A percentile compares a stretch with the other conserved stretches of the same genome.
Conservation (phyloP, 2,888 invertebrate species). For the Hirtodrosophila histrioides region DNA sequence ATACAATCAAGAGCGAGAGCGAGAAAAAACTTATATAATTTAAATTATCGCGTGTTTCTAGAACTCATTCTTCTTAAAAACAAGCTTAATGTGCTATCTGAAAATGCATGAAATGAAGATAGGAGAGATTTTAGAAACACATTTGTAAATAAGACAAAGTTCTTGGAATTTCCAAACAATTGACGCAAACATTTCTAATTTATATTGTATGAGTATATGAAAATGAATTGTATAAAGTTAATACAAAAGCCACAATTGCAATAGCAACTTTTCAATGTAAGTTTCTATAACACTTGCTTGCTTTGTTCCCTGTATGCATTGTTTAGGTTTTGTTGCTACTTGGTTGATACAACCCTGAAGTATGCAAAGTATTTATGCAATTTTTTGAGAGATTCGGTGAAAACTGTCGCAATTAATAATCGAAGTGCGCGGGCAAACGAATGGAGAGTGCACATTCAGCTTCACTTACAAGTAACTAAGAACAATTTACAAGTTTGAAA, state of each 20-base stretch:
- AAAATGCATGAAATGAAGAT: too few species aligned
- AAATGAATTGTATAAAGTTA: slow-evolving; percentile 14
- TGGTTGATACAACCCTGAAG: neutral
- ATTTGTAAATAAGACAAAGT: slow-evolving; percentile 14
- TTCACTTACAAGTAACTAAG: slow-evolving; percentile 19
- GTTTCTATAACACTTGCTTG: slow-evolving; percentile 25
- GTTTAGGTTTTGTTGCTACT: slow-evolving; percentile 1
- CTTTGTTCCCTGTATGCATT: slow-evolving; percentile 27
- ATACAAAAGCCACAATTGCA: neutral
- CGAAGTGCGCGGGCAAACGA: too few species aligned
- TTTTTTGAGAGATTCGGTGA: too few species aligned
- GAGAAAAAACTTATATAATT: neutral
- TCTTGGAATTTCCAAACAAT: neutral
- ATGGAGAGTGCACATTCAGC: slow-evolving; percentile 11
- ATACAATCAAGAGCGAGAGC: neutral
- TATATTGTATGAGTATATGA: slow-evolving; percentile 12
- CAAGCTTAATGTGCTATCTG: too few species aligned
- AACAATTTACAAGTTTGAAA: slow-evolving; percentile 37
- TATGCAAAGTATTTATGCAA: neutral
- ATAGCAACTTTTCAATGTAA: slow-evolving; percentile 10
- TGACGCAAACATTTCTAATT: neutral
- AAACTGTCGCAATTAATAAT: neutral
- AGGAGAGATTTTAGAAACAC: neutral
- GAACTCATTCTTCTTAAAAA: neutral
- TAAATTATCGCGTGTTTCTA: slow-evolving; percentile 1